These are phyloP conservation scores for Halichondria panicea DNA, from an alignment of 37 sponge, comb jelly and placozoan genomes.

Conservation along the genomic window DNA sequence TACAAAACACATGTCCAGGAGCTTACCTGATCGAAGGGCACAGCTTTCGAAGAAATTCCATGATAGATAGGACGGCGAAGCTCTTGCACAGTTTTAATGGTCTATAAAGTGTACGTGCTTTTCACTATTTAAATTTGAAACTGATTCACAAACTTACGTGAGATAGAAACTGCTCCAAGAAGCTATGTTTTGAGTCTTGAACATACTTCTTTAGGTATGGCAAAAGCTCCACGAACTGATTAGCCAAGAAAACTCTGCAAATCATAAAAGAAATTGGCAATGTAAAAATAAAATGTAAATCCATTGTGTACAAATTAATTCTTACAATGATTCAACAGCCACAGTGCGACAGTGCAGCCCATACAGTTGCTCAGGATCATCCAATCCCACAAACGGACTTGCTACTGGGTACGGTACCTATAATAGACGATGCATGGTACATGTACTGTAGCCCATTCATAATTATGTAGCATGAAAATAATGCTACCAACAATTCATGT, in stretches of 20 bases:
- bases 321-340: constrained; percentile 92
- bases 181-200: constrained; percentile 77
- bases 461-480: too few relatives aligned
- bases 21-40: constrained; percentile 59
- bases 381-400: constrained; percentile 35
- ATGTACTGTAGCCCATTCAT: not conserved
- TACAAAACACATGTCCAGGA: not conserved
- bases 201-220: constrained; percentile 69
- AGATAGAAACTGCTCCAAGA: constrained; percentile 82
- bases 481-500: too few relatives aligned
- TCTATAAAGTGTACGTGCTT: constrained; percentile 38
- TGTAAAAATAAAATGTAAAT: too few relatives aligned
- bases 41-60: constrained; percentile 50
- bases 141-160: constrained; percentile 69
- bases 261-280: too few relatives aligned
- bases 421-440: not conserved
- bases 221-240: constrained; percentile 75
- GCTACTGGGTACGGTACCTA: constrained; percentile 67
- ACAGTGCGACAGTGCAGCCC: constrained; percentile 78
- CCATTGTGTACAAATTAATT: too few relatives aligned
- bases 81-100: constrained; percentile 74
- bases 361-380: constrained; percentile 42
- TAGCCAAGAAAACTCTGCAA: constrained; percentile 84
- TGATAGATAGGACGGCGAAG: constrained; percentile 74
- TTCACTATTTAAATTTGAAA: too few relatives aligned